Evolutionary conservation across 35 echinoderm and acorn worm genomes (phyloP), one percentile per base, ranked within the genome.

Genomic region (Holothuria glaberrima): DNA sequence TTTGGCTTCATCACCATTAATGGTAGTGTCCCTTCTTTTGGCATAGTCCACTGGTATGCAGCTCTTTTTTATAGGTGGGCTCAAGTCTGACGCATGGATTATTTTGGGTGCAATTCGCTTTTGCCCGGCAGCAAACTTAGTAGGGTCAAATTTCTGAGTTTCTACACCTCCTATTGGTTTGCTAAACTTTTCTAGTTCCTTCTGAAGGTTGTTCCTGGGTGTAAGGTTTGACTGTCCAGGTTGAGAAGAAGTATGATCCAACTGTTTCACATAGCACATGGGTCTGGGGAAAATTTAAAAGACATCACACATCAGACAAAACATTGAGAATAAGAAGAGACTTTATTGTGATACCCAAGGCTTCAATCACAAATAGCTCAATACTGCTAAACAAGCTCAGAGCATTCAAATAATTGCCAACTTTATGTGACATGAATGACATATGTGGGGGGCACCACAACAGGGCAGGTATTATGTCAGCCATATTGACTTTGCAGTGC

Each of bases 91-190:
- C 1, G 94, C 94, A 12, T 91, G 79, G 48, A 97, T 92, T 19
- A 99, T 92, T 80, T 99, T 99, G 14, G 97, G 97, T 28, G 97
- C 97, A 30, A 99, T 99, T 16, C 97, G 94, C 61, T 94, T 94
- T 80, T 99, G 93, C 41, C 91, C 82, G 31, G 91, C 77, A 82
- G 91, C 33, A 63, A 80, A 92, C 58, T 61, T 72, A 25, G 91
- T 85, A 19, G 87, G 77, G 80, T 94, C 88, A 67, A 94, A 82
- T 27, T 54, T 83, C 87, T 92, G 67, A 58, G 90, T 76, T 58
- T 60, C 92, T 20, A 56, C 30, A 63, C 59, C 45, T 57, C 36
- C 36, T 33, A 88, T 34, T 12, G 83, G 67, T 35, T 94, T 94
- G 93, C 57, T 91, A 65, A 84, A 91, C 64, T 94, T 94, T 48